Percentiles rank a stretch among this genome's conserved stretches.
Conservation (phyloP, 2,888 invertebrate genomes). For the Neoscelio sp. region DNA sequence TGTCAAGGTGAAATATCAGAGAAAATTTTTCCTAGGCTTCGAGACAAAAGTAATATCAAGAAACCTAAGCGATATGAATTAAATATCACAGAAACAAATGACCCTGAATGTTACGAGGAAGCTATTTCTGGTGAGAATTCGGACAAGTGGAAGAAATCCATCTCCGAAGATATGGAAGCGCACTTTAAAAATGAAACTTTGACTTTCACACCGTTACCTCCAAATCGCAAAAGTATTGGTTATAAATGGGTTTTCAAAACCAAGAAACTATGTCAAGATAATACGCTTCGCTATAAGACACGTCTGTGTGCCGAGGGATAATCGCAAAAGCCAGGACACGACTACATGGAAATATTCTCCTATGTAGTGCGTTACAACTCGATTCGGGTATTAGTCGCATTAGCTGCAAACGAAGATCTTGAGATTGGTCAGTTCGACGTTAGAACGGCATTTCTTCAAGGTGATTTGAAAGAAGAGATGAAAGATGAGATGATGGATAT, state of each 20-base stretch:
- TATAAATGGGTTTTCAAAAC: constrained; percentile 34
- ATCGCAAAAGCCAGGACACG: not conserved
- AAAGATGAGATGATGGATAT: constrained; percentile 78
- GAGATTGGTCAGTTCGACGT: constrained; percentile 73
- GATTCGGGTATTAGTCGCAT: constrained; percentile 70
- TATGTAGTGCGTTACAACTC: too few relatives aligned
- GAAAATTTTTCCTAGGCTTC: too few relatives aligned
- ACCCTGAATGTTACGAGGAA: constrained; percentile 66
- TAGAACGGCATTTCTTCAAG: constrained; percentile 76
- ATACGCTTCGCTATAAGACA: constrained; percentile 45
- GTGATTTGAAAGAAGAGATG: too few relatives aligned
- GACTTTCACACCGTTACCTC: not conserved
- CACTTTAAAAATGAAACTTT: constrained; percentile 11
- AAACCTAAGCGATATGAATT: not conserved
- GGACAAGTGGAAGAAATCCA: constrained; percentile 19
- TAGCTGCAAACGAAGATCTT: constrained; percentile 50
- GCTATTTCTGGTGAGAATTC: constrained; percentile 22
- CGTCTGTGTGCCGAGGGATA: constrained; percentile 47
- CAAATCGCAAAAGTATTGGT: constrained; percentile 10
- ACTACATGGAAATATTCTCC: too few relatives aligned
- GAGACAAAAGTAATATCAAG: not conserved
- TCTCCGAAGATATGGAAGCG: constrained; percentile 30
- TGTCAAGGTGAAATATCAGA: too few relatives aligned
- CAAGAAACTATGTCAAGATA: not conserved
- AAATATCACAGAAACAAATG: constrained; percentile 5